Conservation (phyloP, 1,140 invertebrate genomes). For the Drosophila leontia region DNA sequence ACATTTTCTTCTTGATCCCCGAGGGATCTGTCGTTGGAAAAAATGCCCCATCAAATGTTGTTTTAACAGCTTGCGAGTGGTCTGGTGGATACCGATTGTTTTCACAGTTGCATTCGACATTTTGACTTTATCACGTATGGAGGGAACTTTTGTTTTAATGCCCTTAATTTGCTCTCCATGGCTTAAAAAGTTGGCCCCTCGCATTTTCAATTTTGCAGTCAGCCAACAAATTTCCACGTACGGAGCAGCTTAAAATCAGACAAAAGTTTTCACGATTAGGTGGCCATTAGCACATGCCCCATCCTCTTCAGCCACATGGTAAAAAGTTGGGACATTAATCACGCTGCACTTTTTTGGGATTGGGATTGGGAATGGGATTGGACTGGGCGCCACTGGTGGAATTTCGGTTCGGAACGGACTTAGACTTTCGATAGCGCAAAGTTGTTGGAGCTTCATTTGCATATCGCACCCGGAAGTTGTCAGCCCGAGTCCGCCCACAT, state of each 20-base stretch:
- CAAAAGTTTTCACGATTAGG: slow-evolving; percentile 58
- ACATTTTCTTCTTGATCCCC: slow-evolving; percentile 44
- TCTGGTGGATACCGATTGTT: slow-evolving; percentile 39
- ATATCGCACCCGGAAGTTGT: slow-evolving; percentile 51
- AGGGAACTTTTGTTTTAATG: slow-evolving; percentile 56
- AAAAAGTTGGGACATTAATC: slow-evolving; percentile 58
- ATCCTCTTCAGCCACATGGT: slow-evolving; percentile 4
- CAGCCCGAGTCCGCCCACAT: slow-evolving; percentile 34
- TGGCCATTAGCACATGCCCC: slow-evolving; percentile 52
- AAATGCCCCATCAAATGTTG: slow-evolving; percentile 42
- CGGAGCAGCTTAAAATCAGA: slow-evolving; percentile 48
- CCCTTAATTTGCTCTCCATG: slow-evolving; percentile 52
- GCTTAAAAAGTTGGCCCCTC: slow-evolving; percentile 53
- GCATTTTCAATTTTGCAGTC: slow-evolving; percentile 53
- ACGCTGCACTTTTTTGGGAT: slow-evolving; percentile 47
- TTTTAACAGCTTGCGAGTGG: slow-evolving; percentile 46
- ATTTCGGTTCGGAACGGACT: slow-evolving; percentile 34
- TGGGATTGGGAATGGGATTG: slow-evolving; percentile 15
- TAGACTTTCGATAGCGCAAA: slow-evolving; percentile 57
- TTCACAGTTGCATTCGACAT: slow-evolving; percentile 61
- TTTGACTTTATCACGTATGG: slow-evolving; percentile 42
- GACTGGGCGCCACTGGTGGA: slow-evolving; percentile 30
- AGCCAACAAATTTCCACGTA: slow-evolving; percentile 47
- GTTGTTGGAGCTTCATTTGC: slow-evolving; percentile 52
- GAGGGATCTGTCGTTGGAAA: slow-evolving; percentile 28